These are phyloP conservation scores for Leucania comma DNA, from an alignment of 2,888 invertebrate species.

Conservation along the genomic window DNA sequence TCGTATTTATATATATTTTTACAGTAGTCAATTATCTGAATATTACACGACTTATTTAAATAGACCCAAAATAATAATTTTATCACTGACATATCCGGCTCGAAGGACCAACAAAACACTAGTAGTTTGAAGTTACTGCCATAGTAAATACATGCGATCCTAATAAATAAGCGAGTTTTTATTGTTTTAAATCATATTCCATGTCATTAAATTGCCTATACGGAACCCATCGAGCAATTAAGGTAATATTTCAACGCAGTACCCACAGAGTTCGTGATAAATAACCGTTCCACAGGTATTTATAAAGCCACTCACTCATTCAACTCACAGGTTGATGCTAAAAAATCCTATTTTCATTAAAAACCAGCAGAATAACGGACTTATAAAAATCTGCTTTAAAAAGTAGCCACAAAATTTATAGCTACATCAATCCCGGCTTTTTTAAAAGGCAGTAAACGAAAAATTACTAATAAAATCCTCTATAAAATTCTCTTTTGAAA, in stretches of 20 bases:
- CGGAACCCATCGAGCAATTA: not conserved
- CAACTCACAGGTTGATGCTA: constrained; percentile 27
- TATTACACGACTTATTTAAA: not conserved
- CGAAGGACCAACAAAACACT: not conserved
- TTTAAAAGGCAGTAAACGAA: constrained; percentile 64
- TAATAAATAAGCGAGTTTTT: not conserved
- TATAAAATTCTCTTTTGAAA: constrained; percentile 60
- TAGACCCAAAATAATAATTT: not conserved
- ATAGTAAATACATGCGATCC: not conserved
- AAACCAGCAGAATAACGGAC: constrained; percentile 46
- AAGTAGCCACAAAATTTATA: constrained; percentile 65
- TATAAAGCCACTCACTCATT: constrained; percentile 14
- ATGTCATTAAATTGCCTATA: not conserved
- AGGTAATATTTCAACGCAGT: not conserved
- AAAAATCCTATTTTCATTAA: constrained; percentile 61
- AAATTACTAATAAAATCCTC: constrained; percentile 62
- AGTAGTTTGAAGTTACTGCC: not conserved
- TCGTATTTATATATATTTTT: too few species aligned
- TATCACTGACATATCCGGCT: not conserved
- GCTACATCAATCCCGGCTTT: constrained; percentile 63
- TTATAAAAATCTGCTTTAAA: constrained; percentile 59
- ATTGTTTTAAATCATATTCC: not conserved
- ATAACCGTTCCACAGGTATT: not conserved
- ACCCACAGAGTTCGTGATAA: not conserved
- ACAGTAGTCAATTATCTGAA: not conserved